Evolutionary conservation across 2,888 invertebrate species (phyloP).

Genomic region (Sepiola atlantica): DNA sequence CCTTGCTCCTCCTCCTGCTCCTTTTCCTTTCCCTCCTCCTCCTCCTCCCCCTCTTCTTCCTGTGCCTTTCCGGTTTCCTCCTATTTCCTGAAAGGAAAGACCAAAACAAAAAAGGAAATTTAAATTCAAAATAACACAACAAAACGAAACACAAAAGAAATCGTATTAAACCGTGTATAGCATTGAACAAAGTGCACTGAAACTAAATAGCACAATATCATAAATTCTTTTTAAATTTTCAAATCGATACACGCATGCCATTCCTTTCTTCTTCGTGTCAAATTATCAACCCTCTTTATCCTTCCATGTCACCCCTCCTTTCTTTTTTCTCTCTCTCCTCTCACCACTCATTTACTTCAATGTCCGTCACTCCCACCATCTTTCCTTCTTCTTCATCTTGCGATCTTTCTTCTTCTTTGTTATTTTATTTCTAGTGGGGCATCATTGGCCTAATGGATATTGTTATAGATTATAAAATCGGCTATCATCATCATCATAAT

Average conservation of each 20-base stretch:
- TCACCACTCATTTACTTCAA: background rate
- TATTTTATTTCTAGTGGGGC: too few relatives aligned
- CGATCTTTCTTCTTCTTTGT: background rate
- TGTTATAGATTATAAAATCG: too few relatives aligned
- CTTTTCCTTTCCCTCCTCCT: background rate
- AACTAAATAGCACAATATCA: background rate
- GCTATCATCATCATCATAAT: too few relatives aligned
- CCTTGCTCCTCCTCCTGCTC: background rate
- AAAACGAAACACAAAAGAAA: background rate
- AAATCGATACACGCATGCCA: background rate
- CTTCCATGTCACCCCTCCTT: background rate
- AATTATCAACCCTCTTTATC: background rate
- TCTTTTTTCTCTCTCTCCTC: too few relatives aligned
- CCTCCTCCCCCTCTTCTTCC: background rate
- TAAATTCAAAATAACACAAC: too few relatives aligned
- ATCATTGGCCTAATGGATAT: too few relatives aligned
- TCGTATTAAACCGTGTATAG: background rate
- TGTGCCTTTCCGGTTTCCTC: background rate
- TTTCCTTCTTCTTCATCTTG: background rate
- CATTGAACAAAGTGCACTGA: background rate
- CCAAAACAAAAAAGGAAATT: background rate
- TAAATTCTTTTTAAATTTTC: background rate
- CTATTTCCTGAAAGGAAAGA: constrained; percentile 23
- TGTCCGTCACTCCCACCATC: background rate
- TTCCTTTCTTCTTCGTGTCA: constrained; percentile 14